These are phyloP conservation scores for Melanerpes aurifrons DNA, from an alignment of 2,113 vertebrate genomes.

Conservation along the genomic window DNA sequence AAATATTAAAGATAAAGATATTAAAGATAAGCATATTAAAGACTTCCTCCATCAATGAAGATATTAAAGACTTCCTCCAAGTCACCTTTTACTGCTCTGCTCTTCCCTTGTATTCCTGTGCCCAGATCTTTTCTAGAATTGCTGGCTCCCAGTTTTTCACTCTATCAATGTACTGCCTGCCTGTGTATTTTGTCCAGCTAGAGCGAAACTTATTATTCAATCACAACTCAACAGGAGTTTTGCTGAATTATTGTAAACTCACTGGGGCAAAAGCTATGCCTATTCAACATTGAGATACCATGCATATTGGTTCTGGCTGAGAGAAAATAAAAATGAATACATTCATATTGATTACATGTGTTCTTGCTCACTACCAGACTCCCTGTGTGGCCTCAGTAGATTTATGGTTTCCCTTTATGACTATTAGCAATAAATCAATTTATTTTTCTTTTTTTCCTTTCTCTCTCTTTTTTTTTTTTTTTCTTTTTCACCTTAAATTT, in stretches of 20 bases:
- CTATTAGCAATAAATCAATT: slow-evolving; percentile 37
- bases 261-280: slow-evolving; percentile 25
- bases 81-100: neutral
- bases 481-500: neutral
- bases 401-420: slow-evolving; percentile 49
- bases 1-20: no score
- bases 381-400: neutral
- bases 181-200: neutral
- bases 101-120: neutral
- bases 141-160: neutral
- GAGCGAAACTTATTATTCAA: slow-evolving; percentile 22
- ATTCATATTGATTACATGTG: slow-evolving; percentile 63
- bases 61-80: neutral
- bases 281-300: neutral
- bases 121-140: neutral
- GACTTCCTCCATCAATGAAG: no score
- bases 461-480: neutral
- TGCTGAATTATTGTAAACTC: slow-evolving; percentile 52
- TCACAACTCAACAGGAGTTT: slow-evolving; percentile 43
- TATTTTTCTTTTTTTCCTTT: neutral
- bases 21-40: no score
- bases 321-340: slow-evolving; percentile 61
- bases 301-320: slow-evolving; percentile 38
- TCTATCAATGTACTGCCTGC: neutral
- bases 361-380: slow-evolving; percentile 31